phyloP scores from a whole-genome alignment of 2,113 vertebrate genomes.

The Grammatotria lemairii region DNA sequence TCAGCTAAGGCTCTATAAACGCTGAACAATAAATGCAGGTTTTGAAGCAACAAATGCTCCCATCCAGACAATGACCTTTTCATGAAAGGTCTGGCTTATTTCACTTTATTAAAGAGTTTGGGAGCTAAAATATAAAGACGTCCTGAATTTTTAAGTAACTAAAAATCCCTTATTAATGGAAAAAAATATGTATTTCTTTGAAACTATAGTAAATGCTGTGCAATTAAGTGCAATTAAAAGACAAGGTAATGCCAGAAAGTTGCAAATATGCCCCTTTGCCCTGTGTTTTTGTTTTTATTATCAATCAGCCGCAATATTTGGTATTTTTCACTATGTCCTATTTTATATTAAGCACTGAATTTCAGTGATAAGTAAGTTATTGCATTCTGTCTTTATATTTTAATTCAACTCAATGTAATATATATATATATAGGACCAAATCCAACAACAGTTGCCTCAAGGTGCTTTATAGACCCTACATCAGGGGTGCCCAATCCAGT shows the following conservation, averaged over 20 bases:
- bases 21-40: background rate
- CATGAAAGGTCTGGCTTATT: background rate
- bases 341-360: background rate
- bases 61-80: background rate
- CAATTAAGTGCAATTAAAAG: background rate
- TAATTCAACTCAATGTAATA: accelerated
- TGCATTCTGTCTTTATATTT: background rate
- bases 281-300: background rate
- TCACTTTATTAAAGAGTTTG: background rate
- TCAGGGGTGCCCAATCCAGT: background rate
- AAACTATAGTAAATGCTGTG: background rate
- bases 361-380: background rate
- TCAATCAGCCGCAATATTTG: background rate
- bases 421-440: background rate
- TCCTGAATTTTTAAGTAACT: background rate
- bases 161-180: background rate
- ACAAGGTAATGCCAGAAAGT: background rate
- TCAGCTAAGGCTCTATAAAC: background rate
- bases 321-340: background rate
- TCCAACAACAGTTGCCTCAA: background rate
- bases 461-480: background rate
- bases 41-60: background rate
- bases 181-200: background rate
- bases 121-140: accelerated
- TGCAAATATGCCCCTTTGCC: background rate